Conservation (phyloP, 2,113 vertebrate species). For the Oncorhynchus mykiss region DNA sequence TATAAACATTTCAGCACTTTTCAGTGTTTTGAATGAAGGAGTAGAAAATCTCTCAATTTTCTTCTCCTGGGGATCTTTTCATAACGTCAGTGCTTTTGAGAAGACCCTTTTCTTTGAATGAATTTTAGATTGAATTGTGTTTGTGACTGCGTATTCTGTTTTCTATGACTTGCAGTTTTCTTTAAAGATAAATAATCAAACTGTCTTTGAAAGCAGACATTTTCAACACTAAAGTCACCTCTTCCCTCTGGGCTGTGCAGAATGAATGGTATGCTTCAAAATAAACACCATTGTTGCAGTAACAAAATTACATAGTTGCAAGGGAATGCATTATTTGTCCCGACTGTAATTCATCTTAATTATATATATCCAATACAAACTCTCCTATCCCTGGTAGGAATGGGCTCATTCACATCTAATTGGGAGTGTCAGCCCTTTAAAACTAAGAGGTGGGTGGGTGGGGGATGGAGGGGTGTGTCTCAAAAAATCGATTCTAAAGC, state of each 20-base stretch:
- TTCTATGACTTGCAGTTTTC: neutral
- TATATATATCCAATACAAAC: too few relatives aligned
- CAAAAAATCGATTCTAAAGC: slow-evolving; percentile 29
- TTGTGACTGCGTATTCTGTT: neutral
- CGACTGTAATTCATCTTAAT: too few relatives aligned
- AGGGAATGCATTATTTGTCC: too few relatives aligned
- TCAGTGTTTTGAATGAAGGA: neutral
- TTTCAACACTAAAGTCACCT: too few relatives aligned
- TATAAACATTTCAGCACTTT: slow-evolving; percentile 10
- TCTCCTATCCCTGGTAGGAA: neutral
- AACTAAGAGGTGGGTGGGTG: neutral
- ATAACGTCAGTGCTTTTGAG: neutral
- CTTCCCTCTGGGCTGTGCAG: neutral
- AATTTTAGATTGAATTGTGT: too few relatives aligned
- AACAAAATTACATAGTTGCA: too few relatives aligned
- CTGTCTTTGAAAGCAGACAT: neutral
- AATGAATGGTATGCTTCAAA: neutral
- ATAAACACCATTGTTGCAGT: neutral
- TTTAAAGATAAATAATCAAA: neutral
- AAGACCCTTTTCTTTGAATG: too few relatives aligned
- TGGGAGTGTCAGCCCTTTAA: slow-evolving; percentile 36
- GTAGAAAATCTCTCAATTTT: slow-evolving; percentile 3
- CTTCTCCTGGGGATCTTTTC: too few relatives aligned
- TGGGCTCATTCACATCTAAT: neutral
- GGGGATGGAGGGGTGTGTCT: neutral